Evolutionary conservation across 2,797 vertebrate species (phyloP).

Genomic region (Ptychadena robeensis): DNA sequence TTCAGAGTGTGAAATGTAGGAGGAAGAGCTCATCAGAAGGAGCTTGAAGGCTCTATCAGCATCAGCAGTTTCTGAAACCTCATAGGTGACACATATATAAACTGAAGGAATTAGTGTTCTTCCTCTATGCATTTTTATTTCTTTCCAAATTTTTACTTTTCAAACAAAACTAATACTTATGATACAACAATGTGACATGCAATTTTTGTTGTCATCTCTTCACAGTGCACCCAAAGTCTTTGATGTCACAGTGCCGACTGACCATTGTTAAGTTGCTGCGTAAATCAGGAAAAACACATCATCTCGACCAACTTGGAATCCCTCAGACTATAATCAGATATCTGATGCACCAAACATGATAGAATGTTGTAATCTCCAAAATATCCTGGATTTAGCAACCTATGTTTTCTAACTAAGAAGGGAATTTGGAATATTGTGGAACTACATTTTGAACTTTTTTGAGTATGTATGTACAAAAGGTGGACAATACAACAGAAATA

Average conservation of each 20-base stretch:
- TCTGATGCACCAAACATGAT: constrained; percentile 77
- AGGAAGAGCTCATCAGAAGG: no score
- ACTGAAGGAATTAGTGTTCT: no score
- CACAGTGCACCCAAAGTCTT: constrained; percentile 82
- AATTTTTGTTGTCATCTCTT: constrained; percentile 24
- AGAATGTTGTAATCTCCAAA: not conserved
- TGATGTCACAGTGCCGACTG: constrained; percentile 86
- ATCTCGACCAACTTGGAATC: constrained; percentile 80
- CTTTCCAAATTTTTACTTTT: not conserved
- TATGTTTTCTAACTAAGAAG: not conserved
- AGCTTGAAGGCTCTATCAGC: no score
- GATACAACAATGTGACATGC: not conserved
- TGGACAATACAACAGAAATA: not conserved
- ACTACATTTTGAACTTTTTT: not conserved
- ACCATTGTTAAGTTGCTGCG: constrained; percentile 77
- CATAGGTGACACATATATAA: no score
- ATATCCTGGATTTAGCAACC: not conserved
- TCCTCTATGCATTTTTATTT: not conserved
- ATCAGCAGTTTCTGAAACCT: no score
- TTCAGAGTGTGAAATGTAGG: no score
- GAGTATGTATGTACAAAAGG: not conserved
- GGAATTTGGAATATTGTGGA: not conserved
- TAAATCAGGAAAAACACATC: constrained; percentile 69
- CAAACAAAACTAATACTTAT: not conserved
- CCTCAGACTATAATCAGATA: constrained; percentile 80